These are phyloP conservation scores for Melierax canorus DNA, from an alignment of 2,113 vertebrate genomes.

Conservation along the genomic window DNA sequence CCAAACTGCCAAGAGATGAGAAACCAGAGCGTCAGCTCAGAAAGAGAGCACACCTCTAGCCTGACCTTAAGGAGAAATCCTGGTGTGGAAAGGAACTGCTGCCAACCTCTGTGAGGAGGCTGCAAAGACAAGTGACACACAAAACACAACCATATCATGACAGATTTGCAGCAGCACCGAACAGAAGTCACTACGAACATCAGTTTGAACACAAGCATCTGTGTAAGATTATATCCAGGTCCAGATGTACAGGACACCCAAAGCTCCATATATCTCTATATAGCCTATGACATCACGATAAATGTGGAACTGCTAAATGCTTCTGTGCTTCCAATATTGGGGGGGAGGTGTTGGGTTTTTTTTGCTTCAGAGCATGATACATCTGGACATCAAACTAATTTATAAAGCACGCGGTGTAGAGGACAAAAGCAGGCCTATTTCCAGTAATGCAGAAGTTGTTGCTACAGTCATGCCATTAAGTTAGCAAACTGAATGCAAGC, in stretches of 20 bases:
- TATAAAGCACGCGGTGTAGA: not conserved
- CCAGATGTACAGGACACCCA: not conserved
- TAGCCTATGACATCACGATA: rapidly evolving
- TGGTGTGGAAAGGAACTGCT: rapidly evolving
- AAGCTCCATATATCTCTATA: not conserved
- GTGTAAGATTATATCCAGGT: not conserved
- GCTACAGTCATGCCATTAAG: not conserved
- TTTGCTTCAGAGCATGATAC: not conserved
- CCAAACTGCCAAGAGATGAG: constrained; percentile 78
- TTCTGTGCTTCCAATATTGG: not conserved
- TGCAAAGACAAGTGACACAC: not conserved
- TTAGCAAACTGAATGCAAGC: not conserved
- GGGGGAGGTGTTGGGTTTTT: no score
- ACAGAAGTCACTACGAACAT: not conserved
- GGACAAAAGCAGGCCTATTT: not conserved
- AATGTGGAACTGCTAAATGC: not conserved
- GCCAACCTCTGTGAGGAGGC: not conserved
- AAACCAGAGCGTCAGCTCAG: not conserved
- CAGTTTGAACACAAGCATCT: not conserved
- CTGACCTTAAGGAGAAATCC: not conserved
- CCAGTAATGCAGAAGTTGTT: not conserved
- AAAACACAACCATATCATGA: not conserved
- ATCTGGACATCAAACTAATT: not conserved
- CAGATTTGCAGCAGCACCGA: not conserved
- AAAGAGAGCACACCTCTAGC: not conserved